Conservation (phyloP, 1,140 invertebrate genomes). For the Holotrichia oblita region DNA sequence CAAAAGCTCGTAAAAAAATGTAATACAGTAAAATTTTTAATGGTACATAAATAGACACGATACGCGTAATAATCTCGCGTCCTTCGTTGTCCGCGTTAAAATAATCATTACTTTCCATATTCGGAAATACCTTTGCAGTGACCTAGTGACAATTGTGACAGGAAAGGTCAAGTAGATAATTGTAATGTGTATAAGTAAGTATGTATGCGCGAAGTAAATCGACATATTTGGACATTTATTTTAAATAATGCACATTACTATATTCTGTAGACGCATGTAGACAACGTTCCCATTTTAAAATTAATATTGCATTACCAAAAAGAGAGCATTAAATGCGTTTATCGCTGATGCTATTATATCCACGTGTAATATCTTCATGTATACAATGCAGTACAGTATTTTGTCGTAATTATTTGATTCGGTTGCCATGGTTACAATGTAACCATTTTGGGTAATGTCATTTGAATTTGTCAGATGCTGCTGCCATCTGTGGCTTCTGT, state of each 20-base stretch:
- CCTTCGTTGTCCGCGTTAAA: slow-evolving; percentile 15
- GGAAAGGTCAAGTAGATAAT: slow-evolving; percentile 5
- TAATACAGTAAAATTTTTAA: background rate
- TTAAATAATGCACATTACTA: background rate
- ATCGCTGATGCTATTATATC: background rate
- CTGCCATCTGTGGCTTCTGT: no score
- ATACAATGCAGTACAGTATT: no score
- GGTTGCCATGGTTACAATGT: no score
- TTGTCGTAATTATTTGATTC: no score
- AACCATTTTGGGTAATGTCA: no score
- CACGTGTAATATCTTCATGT: no score
- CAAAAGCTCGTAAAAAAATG: background rate
- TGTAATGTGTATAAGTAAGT: background rate
- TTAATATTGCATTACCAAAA: slow-evolving; percentile 18
- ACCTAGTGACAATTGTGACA: slow-evolving; percentile 31
- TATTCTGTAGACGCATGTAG: background rate
- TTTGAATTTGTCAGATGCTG: no score
- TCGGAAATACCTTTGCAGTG: slow-evolving; percentile 14
- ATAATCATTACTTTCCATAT: slow-evolving; percentile 19
- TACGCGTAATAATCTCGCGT: background rate
- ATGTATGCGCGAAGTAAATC: background rate
- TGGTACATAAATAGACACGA: background rate
- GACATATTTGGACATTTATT: slow-evolving; percentile 25
- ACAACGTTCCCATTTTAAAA: background rate
- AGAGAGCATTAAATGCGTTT: background rate